Percentiles rank a stretch among this genome's conserved stretches.
These are phyloP conservation scores for Gorilla gorilla DNA, from an alignment of 2,113 vertebrate species.

Conservation along the genomic window DNA sequence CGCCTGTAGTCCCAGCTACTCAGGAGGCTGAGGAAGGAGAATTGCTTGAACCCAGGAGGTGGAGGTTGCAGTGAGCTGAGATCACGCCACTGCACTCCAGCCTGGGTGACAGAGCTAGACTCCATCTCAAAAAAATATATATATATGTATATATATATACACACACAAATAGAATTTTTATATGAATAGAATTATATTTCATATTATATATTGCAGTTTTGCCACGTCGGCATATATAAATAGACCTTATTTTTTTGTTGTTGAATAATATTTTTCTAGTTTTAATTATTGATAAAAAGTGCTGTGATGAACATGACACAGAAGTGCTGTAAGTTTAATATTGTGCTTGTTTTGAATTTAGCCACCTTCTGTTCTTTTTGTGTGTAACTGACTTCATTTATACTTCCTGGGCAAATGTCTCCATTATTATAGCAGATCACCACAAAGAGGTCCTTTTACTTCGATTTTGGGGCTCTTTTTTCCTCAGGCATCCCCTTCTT, in stretches of 20 bases:
- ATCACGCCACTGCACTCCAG: no score
- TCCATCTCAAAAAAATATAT: no score
- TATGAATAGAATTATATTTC: not conserved
- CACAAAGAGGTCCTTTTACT: not conserved
- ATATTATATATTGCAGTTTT: not conserved
- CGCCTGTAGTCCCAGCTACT: no score
- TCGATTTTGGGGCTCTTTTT: not conserved
- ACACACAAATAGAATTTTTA: not conserved
- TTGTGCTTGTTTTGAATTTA: not conserved
- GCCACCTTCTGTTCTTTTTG: not conserved
- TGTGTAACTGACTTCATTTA: not conserved
- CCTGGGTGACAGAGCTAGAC: no score
- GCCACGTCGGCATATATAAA: not conserved
- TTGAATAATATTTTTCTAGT: slow-evolving; percentile 4
- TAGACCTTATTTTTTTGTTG: not conserved
- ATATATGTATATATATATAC: rapidly evolving
- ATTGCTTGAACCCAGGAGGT: no score
- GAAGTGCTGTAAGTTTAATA: not conserved
- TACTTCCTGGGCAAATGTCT: not conserved
- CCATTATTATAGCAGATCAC: not conserved
- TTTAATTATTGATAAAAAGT: not conserved
- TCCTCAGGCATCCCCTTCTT: not conserved
- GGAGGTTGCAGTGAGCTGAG: no score
- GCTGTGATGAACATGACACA: not conserved
- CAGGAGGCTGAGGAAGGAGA: no score